phyloP scores from a whole-genome alignment of 2,113 vertebrate species.

The Puffinus mauretanicus region DNA sequence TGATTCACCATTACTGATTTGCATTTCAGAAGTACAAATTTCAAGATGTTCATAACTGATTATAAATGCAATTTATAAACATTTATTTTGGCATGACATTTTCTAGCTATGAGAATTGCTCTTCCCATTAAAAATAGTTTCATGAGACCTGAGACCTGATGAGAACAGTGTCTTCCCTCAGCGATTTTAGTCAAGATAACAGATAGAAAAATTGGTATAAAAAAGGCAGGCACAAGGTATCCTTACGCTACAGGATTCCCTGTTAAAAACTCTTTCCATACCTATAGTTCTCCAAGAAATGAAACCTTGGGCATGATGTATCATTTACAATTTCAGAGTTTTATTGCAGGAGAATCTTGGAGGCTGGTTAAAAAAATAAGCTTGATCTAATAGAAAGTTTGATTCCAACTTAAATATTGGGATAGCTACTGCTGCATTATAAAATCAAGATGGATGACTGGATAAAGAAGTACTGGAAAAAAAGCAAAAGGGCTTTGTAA shows the following conservation, averaged over 20 bases:
- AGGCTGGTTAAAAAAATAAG: background rate
- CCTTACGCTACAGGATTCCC: fast-evolving
- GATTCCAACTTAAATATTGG: background rate
- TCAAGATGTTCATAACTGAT: background rate
- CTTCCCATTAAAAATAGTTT: background rate
- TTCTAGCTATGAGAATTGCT: background rate
- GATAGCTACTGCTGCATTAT: background rate
- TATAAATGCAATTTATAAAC: background rate
- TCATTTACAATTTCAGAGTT: background rate
- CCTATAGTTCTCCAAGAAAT: background rate
- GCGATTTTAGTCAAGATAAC: background rate
- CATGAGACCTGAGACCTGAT: background rate
- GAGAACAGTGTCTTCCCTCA: background rate
- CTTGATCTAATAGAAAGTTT: background rate
- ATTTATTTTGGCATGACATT: background rate
- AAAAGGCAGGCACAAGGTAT: background rate
- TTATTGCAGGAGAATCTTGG: background rate
- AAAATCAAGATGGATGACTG: background rate
- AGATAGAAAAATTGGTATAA: background rate
- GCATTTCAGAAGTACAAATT: background rate
- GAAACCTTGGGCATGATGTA: background rate
- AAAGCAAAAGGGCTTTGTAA: background rate
- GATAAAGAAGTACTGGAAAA: background rate
- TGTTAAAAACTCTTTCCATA: background rate
- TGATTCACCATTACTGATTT: background rate